Evolutionary conservation across 2,797 vertebrate species (phyloP).

Genomic region (Rallus crepitans): DNA sequence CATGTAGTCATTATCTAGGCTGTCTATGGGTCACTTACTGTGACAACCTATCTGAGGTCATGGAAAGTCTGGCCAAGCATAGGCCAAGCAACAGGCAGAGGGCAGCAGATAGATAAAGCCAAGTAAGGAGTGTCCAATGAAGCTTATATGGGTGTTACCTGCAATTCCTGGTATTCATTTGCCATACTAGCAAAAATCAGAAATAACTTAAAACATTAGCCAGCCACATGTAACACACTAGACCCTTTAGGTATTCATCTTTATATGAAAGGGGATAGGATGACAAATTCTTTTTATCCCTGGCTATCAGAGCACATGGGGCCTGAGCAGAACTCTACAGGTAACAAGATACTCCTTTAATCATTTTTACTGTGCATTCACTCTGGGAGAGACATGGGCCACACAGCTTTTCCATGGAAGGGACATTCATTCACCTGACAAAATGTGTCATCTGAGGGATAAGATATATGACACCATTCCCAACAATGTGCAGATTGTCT

Average conservation of each 20-base stretch:
- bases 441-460: not conserved
- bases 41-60: rapidly evolving
- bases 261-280: not conserved
- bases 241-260: not conserved
- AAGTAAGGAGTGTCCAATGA: not conserved
- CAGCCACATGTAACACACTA: not conserved
- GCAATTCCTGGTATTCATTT: not conserved
- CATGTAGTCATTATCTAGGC: not conserved
- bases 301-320: not conserved
- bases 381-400: not conserved
- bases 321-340: not conserved
- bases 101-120: not conserved
- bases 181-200: not conserved
- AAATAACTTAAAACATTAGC: not conserved
- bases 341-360: not conserved
- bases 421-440: not conserved
- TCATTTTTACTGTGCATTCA: not conserved
- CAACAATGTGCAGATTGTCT: not conserved
- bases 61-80: not conserved
- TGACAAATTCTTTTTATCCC: not conserved
- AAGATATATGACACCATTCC: not conserved
- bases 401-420: not conserved
- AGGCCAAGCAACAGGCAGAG: not conserved
- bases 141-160: not conserved
- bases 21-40: not conserved